A percentile compares a stretch with the other conserved stretches of the same genome.
phyloP scores from a whole-genome alignment of 2,888 invertebrate species.

The Platerodrilus igneus region DNA sequence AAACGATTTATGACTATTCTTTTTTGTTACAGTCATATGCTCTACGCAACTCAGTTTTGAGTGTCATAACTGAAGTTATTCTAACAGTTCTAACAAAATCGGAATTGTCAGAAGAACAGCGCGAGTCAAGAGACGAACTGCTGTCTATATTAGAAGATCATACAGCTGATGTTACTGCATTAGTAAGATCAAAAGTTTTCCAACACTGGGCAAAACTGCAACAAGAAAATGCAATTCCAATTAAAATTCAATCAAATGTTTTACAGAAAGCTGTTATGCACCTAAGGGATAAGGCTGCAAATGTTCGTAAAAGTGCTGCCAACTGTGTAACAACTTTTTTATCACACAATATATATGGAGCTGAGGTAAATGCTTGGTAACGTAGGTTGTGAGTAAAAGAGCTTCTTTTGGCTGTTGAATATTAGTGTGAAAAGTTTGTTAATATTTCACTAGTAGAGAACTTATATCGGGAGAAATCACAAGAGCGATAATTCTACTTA shows the following conservation, averaged over 20 bases:
- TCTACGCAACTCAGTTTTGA: constrained; percentile 75
- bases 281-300: constrained; percentile 75
- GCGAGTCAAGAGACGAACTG: constrained; percentile 67
- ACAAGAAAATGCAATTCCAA: constrained; percentile 72
- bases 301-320: constrained; percentile 81
- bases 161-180: constrained; percentile 77
- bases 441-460: no score
- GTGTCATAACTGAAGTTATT: constrained; percentile 77
- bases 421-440: constrained; percentile 2
- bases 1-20: constrained; percentile 6
- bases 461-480: no score
- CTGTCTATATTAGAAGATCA: constrained; percentile 77
- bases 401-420: constrained; percentile 7
- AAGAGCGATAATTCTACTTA: no score
- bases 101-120: constrained; percentile 62
- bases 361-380: constrained; percentile 60
- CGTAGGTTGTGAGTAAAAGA: no score
- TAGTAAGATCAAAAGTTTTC: constrained; percentile 79
- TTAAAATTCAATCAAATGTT: constrained; percentile 63
- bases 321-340: constrained; percentile 73
- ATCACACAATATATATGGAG: constrained; percentile 82
- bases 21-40: constrained; percentile 55
- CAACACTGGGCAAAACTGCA: constrained; percentile 80
- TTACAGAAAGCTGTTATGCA: constrained; percentile 65
- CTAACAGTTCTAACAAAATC: constrained; percentile 68